Evolutionary conservation across 2,888 invertebrate species (phyloP).

Genomic region (Drosophila suboccidentalis): DNA sequence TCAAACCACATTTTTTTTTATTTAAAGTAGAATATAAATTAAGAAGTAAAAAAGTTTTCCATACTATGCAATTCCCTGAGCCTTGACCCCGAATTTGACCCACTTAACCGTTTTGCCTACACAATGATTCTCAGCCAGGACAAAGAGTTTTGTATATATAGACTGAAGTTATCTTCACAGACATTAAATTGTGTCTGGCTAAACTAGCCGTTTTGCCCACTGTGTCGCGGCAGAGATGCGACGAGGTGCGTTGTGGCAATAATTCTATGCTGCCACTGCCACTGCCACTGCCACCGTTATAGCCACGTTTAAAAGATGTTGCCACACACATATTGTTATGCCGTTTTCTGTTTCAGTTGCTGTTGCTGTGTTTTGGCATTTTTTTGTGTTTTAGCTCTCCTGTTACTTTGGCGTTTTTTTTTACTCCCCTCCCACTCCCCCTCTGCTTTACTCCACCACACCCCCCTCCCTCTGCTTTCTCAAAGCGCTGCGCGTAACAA

Average conservation of each 20-base stretch:
- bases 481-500: slow-evolving; percentile 67
- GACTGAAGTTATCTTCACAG: too few relatives aligned
- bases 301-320: slow-evolving; percentile 79
- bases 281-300: slow-evolving; percentile 74
- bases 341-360: slow-evolving; percentile 44
- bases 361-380: slow-evolving; percentile 8
- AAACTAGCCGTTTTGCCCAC: too few relatives aligned
- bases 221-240: slow-evolving; percentile 1
- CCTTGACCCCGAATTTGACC: too few relatives aligned
- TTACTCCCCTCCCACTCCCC: background rate
- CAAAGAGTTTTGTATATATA: too few relatives aligned
- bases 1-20: too few relatives aligned
- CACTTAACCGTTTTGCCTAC: too few relatives aligned
- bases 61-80: too few relatives aligned
- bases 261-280: slow-evolving; percentile 78
- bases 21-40: too few relatives aligned
- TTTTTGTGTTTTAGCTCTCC: slow-evolving; percentile 30
- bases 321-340: slow-evolving; percentile 77
- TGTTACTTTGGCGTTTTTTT: slow-evolving; percentile 33
- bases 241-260: slow-evolving; percentile 62
- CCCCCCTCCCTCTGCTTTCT: background rate
- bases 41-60: too few relatives aligned
- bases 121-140: too few relatives aligned
- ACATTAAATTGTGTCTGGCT: too few relatives aligned
- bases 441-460: background rate